phyloP scores from a whole-genome alignment of 2,888 invertebrate species.

The Craniophora ligustri region DNA sequence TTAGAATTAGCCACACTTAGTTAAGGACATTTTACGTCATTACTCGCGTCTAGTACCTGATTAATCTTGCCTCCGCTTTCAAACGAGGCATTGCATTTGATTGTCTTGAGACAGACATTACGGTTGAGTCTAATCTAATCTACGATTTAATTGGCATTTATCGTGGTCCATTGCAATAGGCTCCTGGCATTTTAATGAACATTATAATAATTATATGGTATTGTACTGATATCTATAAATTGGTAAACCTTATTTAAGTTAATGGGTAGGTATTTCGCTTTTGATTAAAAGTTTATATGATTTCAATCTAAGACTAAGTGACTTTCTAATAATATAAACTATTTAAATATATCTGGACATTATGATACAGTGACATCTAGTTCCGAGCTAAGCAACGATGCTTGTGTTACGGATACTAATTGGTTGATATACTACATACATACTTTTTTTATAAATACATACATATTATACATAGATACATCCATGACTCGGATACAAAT shows the following conservation, averaged over 20 bases:
- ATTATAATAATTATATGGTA: slow-evolving; percentile 33
- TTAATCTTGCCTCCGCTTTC: slow-evolving; percentile 36
- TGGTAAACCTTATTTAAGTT: slow-evolving; percentile 1
- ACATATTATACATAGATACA: no score
- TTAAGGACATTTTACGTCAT: slow-evolving; percentile 35
- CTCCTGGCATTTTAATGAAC: slow-evolving; percentile 48
- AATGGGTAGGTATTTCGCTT: no score
- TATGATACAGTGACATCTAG: no score
- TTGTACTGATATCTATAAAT: slow-evolving; percentile 1
- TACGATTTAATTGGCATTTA: slow-evolving; percentile 55
- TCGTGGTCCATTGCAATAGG: slow-evolving; percentile 32
- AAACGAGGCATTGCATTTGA: slow-evolving; percentile 52
- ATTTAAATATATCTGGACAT: no score
- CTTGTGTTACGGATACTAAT: no score
- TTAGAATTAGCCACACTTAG: slow-evolving; percentile 30
- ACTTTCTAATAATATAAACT: no score
- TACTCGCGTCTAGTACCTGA: slow-evolving; percentile 34
- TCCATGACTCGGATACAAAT: no score
- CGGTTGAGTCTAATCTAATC: slow-evolving; percentile 55
- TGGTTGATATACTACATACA: no score
- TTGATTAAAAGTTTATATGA: no score
- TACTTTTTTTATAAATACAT: no score
- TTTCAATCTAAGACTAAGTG: no score
- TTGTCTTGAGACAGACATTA: slow-evolving; percentile 53
- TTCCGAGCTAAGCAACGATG: no score